phyloP scores from a whole-genome alignment of 1,140 invertebrate species.

The Mizuhopecten yessoensis region DNA sequence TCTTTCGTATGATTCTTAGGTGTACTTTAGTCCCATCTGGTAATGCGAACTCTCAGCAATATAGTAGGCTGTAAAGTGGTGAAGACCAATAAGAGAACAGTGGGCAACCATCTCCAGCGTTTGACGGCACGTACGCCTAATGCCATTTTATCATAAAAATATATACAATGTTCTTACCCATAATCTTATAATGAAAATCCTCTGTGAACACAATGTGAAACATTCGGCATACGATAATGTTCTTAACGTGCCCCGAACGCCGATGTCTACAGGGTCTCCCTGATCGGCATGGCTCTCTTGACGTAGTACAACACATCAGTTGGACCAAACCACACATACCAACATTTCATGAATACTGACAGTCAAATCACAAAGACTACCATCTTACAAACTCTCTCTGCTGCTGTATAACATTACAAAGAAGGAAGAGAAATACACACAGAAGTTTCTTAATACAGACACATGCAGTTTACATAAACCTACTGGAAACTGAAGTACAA shows the following conservation, averaged over 20 bases:
- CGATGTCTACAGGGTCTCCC: background rate
- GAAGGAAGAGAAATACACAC: constrained; percentile 18
- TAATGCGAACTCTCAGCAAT: background rate
- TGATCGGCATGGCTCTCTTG: background rate
- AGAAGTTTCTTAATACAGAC: background rate
- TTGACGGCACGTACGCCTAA: background rate
- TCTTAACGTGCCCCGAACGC: background rate
- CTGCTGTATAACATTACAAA: background rate
- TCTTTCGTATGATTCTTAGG: background rate
- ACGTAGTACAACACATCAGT: background rate
- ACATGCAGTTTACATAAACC: background rate
- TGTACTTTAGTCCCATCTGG: background rate
- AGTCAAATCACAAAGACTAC: background rate
- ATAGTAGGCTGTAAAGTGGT: background rate
- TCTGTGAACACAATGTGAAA: constrained; percentile 8
- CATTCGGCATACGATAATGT: background rate
- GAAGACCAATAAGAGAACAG: background rate
- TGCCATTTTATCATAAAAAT: constrained; percentile 34
- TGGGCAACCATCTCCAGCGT: background rate
- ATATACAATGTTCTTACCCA: background rate
- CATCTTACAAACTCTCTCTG: background rate
- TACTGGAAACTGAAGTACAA: background rate
- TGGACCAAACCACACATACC: background rate
- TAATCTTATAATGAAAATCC: constrained; percentile 40
- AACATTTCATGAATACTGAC: background rate